These are phyloP conservation scores for Strix aluco DNA, from an alignment of 2,113 vertebrate species.

Conservation along the genomic window DNA sequence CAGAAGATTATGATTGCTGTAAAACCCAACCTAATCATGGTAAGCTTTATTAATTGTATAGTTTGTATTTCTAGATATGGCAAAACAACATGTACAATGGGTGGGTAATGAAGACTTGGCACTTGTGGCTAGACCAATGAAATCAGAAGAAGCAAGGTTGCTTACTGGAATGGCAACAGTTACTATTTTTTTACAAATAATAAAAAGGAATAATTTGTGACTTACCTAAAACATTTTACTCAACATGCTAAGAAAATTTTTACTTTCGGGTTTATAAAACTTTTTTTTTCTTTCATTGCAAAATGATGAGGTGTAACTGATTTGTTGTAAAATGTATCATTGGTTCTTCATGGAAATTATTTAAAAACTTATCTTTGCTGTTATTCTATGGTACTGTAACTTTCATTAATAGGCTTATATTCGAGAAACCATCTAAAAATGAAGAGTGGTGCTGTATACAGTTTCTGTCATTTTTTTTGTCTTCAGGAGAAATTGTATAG, in stretches of 20 bases:
- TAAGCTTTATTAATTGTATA: constrained; percentile 15
- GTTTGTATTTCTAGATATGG: not conserved
- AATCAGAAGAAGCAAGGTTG: not conserved
- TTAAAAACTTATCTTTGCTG: not conserved
- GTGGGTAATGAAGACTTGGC: not conserved
- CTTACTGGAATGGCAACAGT: not conserved
- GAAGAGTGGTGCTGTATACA: not conserved
- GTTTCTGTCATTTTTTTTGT: not conserved
- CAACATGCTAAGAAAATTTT: not conserved
- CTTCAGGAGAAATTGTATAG: not conserved
- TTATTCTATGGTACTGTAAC: not conserved
- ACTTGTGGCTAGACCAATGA: not conserved
- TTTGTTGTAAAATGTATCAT: not conserved
- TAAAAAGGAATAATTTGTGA: not conserved
- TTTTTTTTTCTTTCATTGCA: not conserved
- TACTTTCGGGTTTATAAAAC: not conserved
- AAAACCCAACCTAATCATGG: constrained; percentile 22
- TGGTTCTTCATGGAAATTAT: not conserved
- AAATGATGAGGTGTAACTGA: not conserved
- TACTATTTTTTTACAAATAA: not conserved
- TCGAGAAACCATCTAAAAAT: not conserved
- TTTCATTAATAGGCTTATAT: not conserved
- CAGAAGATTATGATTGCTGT: constrained; percentile 61
- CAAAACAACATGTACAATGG: not conserved
- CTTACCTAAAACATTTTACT: not conserved